Conservation (phyloP, 1,140 invertebrate species). For the Ruditapes philippinarum region DNA sequence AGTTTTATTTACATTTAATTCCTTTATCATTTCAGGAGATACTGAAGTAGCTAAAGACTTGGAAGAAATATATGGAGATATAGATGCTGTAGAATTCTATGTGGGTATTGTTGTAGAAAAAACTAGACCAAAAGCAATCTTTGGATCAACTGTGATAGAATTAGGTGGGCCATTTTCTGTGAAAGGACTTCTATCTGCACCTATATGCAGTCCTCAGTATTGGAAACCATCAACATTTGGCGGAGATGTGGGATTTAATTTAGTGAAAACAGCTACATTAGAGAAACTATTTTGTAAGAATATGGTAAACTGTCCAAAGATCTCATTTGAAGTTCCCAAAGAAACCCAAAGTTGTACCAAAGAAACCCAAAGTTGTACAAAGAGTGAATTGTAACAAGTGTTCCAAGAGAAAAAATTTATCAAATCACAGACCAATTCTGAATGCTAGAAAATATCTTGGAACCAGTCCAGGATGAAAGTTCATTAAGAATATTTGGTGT, state of each 20-base stretch:
- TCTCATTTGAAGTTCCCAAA: conserved; percentile 81
- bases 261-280: conserved; percentile 86
- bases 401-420: too few species aligned
- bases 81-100: conserved; percentile 87
- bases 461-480: too few species aligned
- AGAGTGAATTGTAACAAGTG: background rate
- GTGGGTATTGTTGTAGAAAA: conserved; percentile 86
- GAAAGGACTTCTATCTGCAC: conserved; percentile 87
- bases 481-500: too few species aligned
- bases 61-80: conserved; percentile 86
- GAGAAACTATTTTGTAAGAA: conserved; percentile 87
- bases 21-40: conserved; percentile 78
- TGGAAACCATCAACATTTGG: conserved; percentile 88
- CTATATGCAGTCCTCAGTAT: conserved; percentile 86
- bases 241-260: conserved; percentile 86
- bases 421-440: too few species aligned
- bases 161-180: conserved; percentile 87
- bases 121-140: conserved; percentile 78
- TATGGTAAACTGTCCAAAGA: conserved; percentile 83
- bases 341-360: background rate
- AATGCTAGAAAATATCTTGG: too few species aligned
- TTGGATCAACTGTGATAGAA: conserved; percentile 86
- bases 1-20: too few species aligned
- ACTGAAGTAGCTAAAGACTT: conserved; percentile 83
- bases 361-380: background rate